Conservation (phyloP, 2,113 vertebrate species). For the Athene cunicularia region DNA sequence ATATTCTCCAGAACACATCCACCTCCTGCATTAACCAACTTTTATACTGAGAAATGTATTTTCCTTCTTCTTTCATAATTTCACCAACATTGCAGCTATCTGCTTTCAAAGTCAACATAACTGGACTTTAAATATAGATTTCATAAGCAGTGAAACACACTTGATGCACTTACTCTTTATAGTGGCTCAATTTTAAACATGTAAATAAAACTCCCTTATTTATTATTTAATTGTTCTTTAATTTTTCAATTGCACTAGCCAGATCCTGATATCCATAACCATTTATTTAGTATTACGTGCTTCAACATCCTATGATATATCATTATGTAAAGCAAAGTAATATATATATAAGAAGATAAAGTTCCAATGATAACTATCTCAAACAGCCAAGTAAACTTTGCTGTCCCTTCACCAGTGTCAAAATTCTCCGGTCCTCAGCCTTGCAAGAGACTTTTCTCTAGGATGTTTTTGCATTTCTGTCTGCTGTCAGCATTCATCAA, state of each 20-base stretch:
- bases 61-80: background rate
- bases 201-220: background rate
- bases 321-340: background rate
- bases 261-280: background rate
- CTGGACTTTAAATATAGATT: background rate
- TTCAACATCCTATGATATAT: background rate
- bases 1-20: background rate
- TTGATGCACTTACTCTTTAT: background rate
- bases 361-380: background rate
- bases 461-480: background rate
- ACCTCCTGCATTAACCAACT: background rate
- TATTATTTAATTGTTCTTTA: background rate
- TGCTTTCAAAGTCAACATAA: background rate
- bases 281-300: background rate
- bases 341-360: background rate
- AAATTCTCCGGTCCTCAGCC: background rate
- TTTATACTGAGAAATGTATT: background rate
- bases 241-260: background rate
- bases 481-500: background rate
- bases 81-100: background rate
- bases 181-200: background rate
- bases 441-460: background rate
- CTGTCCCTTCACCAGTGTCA: background rate
- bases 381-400: background rate
- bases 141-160: background rate